Evolutionary conservation across 2,888 invertebrate species (phyloP), one percentile per base, ranked within the genome.

Genomic region (Rhorus exstirpatorius): DNA sequence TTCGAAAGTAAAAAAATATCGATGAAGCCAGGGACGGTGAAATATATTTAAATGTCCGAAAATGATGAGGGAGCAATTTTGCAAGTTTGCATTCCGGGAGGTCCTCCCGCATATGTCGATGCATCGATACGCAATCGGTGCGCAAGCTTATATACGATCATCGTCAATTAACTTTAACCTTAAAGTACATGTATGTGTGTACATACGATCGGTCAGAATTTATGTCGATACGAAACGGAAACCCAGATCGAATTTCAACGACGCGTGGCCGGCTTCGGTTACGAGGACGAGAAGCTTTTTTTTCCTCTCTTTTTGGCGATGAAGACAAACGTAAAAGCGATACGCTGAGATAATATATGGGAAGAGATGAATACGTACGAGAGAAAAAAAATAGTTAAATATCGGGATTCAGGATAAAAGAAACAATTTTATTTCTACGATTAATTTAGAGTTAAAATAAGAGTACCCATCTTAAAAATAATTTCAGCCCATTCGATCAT

Each of bases 231-330:
- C 71, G 67, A 77, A 79, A 77, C 77, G 84, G 79, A 84, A 81
- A 86, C 87, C 84, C 83, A 87, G 88, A 87, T 87, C 85, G 84
- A 88, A 88, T 88, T 87, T 86, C 88, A 85, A 79, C 82, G 82
- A 81, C 80, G 84, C 83, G 86, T 83, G 84, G 79, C 65, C 46
- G 70, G 58, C 44, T 65, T 41, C 70, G 41, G 65, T 53, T 49
- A n/a, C 44, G 71, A 68, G 84, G 78, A 78, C 82, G 83, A 82
- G 61, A 78, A 71, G 31, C 44, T 14, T 17, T 17, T 41, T 74
- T 61, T 14, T 60, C 26, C 35, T 49, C 24, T 46, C 14, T 24
- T 53, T 17, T 41, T 53, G 17, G 24, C 31, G 53, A 17, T 10
- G 81, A 77, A 35, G 76, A n/a, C n/a, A 72, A 72, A 65, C 68